A percentile compares a stretch with the other conserved stretches of the same genome.
Conservation (phyloP, 2,888 invertebrate genomes). For the Eurytoma adleriae region DNA sequence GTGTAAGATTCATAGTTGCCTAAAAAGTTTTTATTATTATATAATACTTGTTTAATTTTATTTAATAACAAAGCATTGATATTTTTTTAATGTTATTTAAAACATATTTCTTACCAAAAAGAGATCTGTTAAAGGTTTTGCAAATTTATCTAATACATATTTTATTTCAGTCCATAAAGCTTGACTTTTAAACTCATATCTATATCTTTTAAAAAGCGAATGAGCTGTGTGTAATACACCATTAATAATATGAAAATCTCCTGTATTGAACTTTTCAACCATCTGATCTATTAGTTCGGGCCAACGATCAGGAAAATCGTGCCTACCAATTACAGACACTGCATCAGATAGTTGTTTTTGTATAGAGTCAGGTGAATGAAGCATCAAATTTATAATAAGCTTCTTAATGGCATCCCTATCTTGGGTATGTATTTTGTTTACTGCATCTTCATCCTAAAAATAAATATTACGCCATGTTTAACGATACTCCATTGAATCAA, state of each 20-base stretch:
- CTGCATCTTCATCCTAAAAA: conserved; percentile 71
- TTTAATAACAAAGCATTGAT: neutral
- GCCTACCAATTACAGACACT: conserved; percentile 95
- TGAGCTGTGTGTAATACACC: conserved; percentile 96
- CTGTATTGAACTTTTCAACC: conserved; percentile 92
- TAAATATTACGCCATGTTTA: neutral
- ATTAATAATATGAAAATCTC: conserved; percentile 96
- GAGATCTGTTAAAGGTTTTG: conserved; percentile 94
- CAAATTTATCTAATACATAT: conserved; percentile 95
- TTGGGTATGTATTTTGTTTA: conserved; percentile 86
- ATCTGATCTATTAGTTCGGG: conserved; percentile 94
- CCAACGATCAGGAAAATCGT: conserved; percentile 98
- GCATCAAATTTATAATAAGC: conserved; percentile 93
- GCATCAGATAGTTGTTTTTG: conserved; percentile 97
- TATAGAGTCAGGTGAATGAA: conserved; percentile 91
- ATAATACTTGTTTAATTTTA: conserved; percentile 35
- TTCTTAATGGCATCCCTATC: conserved; percentile 90
- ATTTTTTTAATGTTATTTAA: neutral
- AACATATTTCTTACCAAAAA: conserved; percentile 82
- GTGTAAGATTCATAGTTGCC: conserved; percentile 90
- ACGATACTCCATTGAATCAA: neutral
- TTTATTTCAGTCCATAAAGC: conserved; percentile 98
- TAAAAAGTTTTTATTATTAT: conserved; percentile 72
- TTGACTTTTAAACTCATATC: conserved; percentile 97
- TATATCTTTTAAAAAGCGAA: conserved; percentile 96